Base-by-base conservation (phyloP, 2,113 vertebrate genomes). In the Puffinus mauretanicus region DNA sequence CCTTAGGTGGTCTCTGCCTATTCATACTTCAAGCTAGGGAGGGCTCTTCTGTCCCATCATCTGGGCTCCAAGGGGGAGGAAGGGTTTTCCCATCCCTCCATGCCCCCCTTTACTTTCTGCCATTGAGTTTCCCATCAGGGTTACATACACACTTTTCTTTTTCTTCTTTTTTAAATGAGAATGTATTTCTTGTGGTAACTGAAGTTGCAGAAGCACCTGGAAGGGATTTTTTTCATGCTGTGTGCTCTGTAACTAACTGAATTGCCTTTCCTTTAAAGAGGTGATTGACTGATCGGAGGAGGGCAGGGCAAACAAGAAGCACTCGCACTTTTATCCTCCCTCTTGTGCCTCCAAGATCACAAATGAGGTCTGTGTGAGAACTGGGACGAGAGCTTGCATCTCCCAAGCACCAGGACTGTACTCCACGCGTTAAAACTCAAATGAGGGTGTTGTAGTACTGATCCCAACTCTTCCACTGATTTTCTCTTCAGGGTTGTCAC, bases 301-400 rank as follows among this genome's bases (percentile, higher is more conserved):
- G 20, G 36, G 44, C 16, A 7, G 13, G 77, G n/a, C n/a, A 73
- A 82, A 34, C 55, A 73, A 54, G 40, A 52, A 34, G 13, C 29
- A 26, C 44, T 83, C 7, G 0, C 3, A 4, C 7, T 54, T 58
- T 24, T 58, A 46, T 7, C 10, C 5, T 2, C 2, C 2, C 0
- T 58, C 9, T n/a, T 42, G 21, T 55, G 51, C 65, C 57, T 87
- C 26, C 26, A 38, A 18, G 47, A 55, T 75, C 42, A 55, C 42
- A 61, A 19, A 73, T 34, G 30, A 90, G 22, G 47, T 62, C 47
- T 67, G 29, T 47, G 46, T n/a, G 34, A 87, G 65, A 84, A 60
- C 14, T 62, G 44, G 57, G 29, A 62, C 7, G 26, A 57, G 54
- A 83, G 11, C 30, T 82, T 72, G 13, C 19, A 11, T 40, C 34